Base-by-base conservation (phyloP, 2,888 invertebrate species). In the Odontocolon sp. region DNA sequence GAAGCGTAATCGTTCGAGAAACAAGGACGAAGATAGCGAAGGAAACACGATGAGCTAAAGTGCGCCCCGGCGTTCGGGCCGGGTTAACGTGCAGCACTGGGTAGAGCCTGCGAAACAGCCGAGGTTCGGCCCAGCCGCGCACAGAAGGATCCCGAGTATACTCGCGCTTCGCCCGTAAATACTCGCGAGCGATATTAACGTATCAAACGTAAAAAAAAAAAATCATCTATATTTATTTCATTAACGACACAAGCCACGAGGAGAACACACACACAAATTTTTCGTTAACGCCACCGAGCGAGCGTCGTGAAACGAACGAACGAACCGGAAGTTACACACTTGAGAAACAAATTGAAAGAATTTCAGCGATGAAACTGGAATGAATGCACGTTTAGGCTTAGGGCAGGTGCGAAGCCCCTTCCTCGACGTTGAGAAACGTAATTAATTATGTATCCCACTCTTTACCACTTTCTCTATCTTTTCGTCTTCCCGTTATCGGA, bases 61-160 rank as follows among this genome's bases (percentile, higher is more conserved):
- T 67, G 70, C 66, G 70, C 56, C 68, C 74, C 68, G 71, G 77
- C 64, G 74, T 77, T 74, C 77, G 64, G 68, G 69, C 77, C 77
- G 79, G 77, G 77, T 77, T 77, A 79, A 79, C 79, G 74, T 77
- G 77, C 66, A 79, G 68, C 74, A 74, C 77, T 77, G 76, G 77
- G 67, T n/a, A 74, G 74, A 79, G 72, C 26, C 47, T 16, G 21
- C 8, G 59, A 75, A n/a, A 78, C 61, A 59, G 21, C 69, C 59
- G 57, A 57, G 64, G 63, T 57, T 75, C 57, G 56, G 70, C 54
- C 70, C 74, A 68, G 68, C n/a, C n/a, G 74, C 74, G 72, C 68
- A 52, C 74, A 36, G 56, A 50, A 73, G 64, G 64, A 61, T 42
- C 33, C n/a, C 52, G 42, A 45, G 11, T 11, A 36, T 21, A 33